Evolutionary conservation across 2,888 invertebrate genomes (phyloP).

Genomic region (Eupithecia exiguata): DNA sequence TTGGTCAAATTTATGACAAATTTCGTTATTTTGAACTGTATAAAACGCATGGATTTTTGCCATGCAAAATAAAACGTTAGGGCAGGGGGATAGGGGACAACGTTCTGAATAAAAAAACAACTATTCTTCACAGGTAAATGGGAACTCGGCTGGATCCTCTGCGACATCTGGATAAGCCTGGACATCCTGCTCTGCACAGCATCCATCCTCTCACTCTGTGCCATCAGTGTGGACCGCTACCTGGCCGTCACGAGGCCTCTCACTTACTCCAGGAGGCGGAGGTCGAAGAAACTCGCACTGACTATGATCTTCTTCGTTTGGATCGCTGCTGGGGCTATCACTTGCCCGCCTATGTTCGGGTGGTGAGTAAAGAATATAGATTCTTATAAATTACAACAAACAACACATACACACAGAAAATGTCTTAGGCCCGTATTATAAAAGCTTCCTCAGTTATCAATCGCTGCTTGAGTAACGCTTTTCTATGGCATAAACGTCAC

Average conservation of each 20-base stretch:
- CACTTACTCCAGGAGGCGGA: constrained; percentile 94
- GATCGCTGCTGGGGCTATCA: constrained; percentile 94
- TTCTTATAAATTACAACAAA: no score
- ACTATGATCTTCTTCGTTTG: constrained; percentile 95
- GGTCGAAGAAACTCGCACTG: constrained; percentile 92
- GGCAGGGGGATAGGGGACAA: no score
- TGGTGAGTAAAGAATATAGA: constrained; percentile 85
- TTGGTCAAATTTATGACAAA: no score
- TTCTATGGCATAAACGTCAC: no score
- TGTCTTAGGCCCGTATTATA: no score
- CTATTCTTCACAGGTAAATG: constrained; percentile 86
- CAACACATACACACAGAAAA: no score
- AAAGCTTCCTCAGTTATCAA: no score
- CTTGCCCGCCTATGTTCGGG: constrained; percentile 96
- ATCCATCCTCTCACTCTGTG: constrained; percentile 95
- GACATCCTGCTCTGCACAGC: constrained; percentile 97
- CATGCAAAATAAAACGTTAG: no score
- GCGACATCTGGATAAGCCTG: constrained; percentile 95
- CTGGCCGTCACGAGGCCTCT: constrained; percentile 97
- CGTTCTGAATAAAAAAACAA: no score
- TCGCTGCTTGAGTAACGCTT: no score
- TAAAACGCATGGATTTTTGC: no score
- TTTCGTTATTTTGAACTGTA: no score
- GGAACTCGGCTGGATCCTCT: constrained; percentile 94
- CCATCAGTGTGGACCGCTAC: constrained; percentile 95